These are phyloP conservation scores for Lottia gigantea DNA, from an alignment of 2,888 invertebrate species.

Conservation along the genomic window DNA sequence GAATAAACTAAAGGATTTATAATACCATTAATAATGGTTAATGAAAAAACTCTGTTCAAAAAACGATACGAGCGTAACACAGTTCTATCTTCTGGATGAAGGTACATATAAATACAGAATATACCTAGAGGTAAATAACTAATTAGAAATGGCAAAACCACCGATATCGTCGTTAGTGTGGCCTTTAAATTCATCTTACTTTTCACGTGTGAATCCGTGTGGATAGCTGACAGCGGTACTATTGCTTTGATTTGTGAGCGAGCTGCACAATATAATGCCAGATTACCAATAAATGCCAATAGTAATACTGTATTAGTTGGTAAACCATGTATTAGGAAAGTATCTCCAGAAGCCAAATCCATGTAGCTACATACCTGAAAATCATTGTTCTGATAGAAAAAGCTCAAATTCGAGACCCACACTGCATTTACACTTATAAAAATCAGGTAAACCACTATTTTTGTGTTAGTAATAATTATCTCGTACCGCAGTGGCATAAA, in stretches of 20 bases:
- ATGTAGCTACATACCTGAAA: too few relatives aligned
- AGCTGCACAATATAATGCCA: constrained; percentile 15
- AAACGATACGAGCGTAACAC: constrained; percentile 12
- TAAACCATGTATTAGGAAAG: too few relatives aligned
- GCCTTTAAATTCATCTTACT: constrained; percentile 23
- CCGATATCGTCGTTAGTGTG: constrained; percentile 18
- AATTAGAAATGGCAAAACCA: constrained; percentile 23
- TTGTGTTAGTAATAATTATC: not conserved
- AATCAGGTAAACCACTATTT: too few relatives aligned
- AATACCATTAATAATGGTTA: constrained; percentile 22
- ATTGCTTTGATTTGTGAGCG: constrained; percentile 21
- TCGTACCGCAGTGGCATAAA: not conserved
- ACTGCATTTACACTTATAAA: too few relatives aligned
- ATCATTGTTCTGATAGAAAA: too few relatives aligned
- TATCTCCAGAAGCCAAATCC: too few relatives aligned
- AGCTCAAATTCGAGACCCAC: too few relatives aligned
- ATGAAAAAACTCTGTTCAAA: constrained; percentile 16
- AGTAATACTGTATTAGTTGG: too few relatives aligned
- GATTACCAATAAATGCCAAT: not conserved
- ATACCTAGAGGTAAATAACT: constrained; percentile 15
- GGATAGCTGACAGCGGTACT: constrained; percentile 12
- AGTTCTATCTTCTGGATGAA: constrained; percentile 12
- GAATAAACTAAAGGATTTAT: constrained; percentile 26
- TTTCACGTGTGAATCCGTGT: not conserved
- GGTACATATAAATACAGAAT: constrained; percentile 19